Conservation (phyloP, 1,140 invertebrate genomes). For the Heliconius hewitsoni region DNA sequence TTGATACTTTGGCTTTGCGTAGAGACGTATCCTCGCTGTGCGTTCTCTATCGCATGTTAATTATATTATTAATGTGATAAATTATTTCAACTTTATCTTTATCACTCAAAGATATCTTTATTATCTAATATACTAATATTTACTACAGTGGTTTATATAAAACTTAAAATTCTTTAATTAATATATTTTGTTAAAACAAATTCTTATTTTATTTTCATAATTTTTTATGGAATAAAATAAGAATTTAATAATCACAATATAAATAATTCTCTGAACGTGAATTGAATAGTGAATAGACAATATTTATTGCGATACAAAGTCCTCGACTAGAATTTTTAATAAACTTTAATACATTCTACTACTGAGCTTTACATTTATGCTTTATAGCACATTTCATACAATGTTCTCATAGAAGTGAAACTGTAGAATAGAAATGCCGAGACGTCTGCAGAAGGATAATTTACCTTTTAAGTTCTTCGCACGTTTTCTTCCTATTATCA, state of each 20-base stretch:
- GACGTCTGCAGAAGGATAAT: slow-evolving; percentile 31
- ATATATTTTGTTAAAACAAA: too few species aligned
- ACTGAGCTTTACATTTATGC: neutral
- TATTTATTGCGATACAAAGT: too few species aligned
- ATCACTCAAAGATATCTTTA: neutral
- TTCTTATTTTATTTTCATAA: too few species aligned
- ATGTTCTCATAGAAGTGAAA: neutral
- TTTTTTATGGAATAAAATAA: too few species aligned
- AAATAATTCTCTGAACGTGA: too few species aligned
- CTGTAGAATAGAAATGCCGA: slow-evolving; percentile 8
- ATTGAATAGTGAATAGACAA: too few species aligned
- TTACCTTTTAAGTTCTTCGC: slow-evolving; percentile 31
- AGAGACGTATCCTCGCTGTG: too few species aligned
- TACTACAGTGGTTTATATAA: neutral
- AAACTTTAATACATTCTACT: neutral
- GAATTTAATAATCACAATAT: too few species aligned
- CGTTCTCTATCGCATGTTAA: too few species aligned
- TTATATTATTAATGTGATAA: neutral
- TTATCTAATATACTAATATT: neutral
- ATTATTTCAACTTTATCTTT: neutral
- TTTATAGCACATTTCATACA: neutral
- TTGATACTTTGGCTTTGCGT: too few species aligned
- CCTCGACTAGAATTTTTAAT: too few species aligned
- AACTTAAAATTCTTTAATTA: too few species aligned
- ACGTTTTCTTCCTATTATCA: slow-evolving; percentile 26